Percentiles rank a stretch among this genome's conserved stretches.
Conservation (phyloP, 2,113 vertebrate species). For the Mormoops blainvillei region DNA sequence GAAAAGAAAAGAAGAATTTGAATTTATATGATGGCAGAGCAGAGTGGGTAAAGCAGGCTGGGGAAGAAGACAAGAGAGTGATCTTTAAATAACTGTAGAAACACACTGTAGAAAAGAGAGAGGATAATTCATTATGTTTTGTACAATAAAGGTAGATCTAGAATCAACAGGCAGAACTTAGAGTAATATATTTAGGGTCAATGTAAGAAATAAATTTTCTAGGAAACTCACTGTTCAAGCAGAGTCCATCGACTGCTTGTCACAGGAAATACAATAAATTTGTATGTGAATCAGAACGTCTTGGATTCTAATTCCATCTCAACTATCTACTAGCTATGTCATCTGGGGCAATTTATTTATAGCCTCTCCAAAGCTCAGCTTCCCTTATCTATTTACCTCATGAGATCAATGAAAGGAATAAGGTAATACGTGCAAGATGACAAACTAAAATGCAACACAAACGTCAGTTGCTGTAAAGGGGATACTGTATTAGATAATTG, state of each 20-base stretch:
- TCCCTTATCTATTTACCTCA: conserved; percentile 22
- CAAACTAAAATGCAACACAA: conserved; percentile 19
- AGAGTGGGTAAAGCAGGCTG: background rate
- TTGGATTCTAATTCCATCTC: conserved; percentile 7
- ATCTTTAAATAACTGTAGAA: background rate
- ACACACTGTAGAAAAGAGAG: background rate
- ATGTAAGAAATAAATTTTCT: background rate
- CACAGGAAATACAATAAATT: background rate
- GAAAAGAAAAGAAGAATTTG: background rate
- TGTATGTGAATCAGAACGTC: background rate
- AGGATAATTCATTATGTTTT: background rate
- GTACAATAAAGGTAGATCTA: background rate
- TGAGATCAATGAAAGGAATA: background rate
- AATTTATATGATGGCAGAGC: background rate
- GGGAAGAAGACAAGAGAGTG: background rate
- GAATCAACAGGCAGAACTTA: conserved; percentile 12
- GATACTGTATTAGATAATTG: background rate
- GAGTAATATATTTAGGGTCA: background rate
- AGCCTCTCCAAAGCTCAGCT: conserved; percentile 2
- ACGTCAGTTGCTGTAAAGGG: background rate
- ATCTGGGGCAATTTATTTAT: background rate
- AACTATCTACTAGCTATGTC: background rate
- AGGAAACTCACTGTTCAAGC: background rate
- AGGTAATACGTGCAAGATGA: background rate
- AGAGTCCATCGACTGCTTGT: background rate